Base-by-base conservation (phyloP, 2,113 vertebrate genomes). In the Chloebia gouldiae region DNA sequence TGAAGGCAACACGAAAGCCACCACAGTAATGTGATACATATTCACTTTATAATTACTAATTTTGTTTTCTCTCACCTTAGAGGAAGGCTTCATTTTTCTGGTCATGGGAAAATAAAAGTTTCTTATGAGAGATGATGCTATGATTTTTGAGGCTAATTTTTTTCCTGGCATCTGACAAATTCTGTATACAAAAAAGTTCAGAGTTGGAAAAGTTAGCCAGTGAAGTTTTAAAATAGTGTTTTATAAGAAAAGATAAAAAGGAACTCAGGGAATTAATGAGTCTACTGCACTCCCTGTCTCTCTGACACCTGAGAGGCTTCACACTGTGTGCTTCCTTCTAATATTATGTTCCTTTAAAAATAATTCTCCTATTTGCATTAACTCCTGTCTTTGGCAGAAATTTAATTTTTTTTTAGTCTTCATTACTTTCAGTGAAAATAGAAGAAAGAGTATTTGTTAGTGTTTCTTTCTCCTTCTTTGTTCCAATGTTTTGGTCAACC, bases 261-360 rank as follows among this genome's bases (percentile, higher is more conserved):
- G 20, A 91, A 68, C 23, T 7, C 30, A 64, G 45, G 23, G 57
- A 72, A 91, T 72, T 51, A 4, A 53, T 66, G 21, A 44, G 50
- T 80, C 42, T 94, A 15, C 42, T 87, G 23, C 9, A 31, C 8
- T 28, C 25, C 78, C 51, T 65, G 59, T 35, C 39, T 31, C 21
- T 89, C 64, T 80, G 39, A 65, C 33, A 88, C 54, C 66, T 69
- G 39, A 72, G 57, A 82, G 81, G 11, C 18, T 82, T 83, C 60
- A 82, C 68, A 72, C 50, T 63, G 21, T 45, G 63, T 91, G 21
- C 19, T 95, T 94, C 35, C 45, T 91, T 89, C 33, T 80, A 76
- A 59, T 54, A 87, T 60, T 81, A 69, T 54, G 10, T 90, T 85
- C 53, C n/a, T 91, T 94, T 82, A 91, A 89, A 89, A 92, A 68